Conservation (phyloP, 2,888 invertebrate species). For the Melolontha melolontha region DNA sequence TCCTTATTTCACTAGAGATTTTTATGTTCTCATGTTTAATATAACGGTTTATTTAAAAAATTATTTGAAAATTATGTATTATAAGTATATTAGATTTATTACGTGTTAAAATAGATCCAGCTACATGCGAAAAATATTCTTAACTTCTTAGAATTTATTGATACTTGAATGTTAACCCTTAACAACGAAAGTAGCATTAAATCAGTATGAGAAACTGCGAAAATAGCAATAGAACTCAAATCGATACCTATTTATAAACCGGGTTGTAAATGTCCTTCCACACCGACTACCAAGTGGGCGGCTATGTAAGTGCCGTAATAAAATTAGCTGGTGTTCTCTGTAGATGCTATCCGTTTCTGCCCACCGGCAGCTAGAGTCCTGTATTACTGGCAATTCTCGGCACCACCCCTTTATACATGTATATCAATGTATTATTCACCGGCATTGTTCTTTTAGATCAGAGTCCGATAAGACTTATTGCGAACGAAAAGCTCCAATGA, state of each 20-base stretch:
- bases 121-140: too few species aligned
- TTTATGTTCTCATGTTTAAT: too few species aligned
- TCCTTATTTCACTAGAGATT: too few species aligned
- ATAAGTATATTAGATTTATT: too few species aligned
- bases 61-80: too few species aligned
- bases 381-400: conserved; percentile 38
- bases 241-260: conserved; percentile 39
- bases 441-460: conserved; percentile 40
- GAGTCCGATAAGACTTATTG: conserved; percentile 14
- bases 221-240: conserved; percentile 14
- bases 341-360: conserved; percentile 51
- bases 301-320: conserved; percentile 46
- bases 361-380: conserved; percentile 47
- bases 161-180: too few species aligned
- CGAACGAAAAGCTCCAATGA: conserved; percentile 6
- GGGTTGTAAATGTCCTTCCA: conserved; percentile 40
- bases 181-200: too few species aligned
- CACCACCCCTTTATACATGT: conserved; percentile 35
- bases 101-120: too few species aligned
- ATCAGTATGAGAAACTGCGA: background rate
- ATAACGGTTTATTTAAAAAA: too few species aligned
- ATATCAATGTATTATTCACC: conserved; percentile 19
- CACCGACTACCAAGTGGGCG: conserved; percentile 42
- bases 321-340: conserved; percentile 51
- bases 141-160: too few species aligned